Percentiles rank a stretch among this genome's conserved stretches.
These are phyloP conservation scores for Hypotaenidia philippensis DNA, from an alignment of 2,797 vertebrate genomes.

Conservation along the genomic window DNA sequence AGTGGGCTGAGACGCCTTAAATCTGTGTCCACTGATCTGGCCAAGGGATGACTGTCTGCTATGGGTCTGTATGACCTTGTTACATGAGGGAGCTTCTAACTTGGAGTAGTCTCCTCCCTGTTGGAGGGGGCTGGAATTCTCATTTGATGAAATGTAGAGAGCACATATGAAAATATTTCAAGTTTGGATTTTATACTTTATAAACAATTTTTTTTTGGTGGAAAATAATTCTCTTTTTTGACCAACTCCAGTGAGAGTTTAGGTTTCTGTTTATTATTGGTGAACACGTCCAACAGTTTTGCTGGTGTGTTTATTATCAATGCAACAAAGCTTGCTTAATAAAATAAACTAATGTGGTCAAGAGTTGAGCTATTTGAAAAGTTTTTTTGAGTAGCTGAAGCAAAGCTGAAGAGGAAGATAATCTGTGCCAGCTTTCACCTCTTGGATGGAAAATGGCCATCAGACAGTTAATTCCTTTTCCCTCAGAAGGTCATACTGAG, in stretches of 20 bases:
- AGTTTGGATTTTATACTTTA: background rate
- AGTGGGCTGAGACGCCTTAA: background rate
- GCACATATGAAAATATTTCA: background rate
- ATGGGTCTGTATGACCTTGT: background rate
- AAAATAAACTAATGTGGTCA: constrained; percentile 52
- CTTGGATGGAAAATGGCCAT: background rate
- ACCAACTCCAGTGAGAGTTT: background rate
- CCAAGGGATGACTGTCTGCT: background rate
- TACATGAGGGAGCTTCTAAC: background rate
- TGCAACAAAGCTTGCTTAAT: constrained; percentile 11
- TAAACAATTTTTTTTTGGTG: background rate
- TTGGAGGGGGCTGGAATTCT: background rate
- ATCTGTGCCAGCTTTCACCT: background rate
- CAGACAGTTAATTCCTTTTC: background rate
- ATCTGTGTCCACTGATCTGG: background rate
- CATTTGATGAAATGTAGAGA: background rate
- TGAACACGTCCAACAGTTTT: background rate
- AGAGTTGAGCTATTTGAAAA: constrained; percentile 20
- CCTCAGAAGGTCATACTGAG: background rate
- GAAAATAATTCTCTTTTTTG: background rate
- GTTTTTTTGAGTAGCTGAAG: background rate
- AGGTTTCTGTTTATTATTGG: constrained; percentile 39
- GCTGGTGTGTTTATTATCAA: constrained; percentile 42
- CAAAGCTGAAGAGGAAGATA: background rate
- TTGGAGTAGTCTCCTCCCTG: background rate